Conservation (phyloP, 2,113 vertebrate genomes). For the Nerophis ophidion region DNA sequence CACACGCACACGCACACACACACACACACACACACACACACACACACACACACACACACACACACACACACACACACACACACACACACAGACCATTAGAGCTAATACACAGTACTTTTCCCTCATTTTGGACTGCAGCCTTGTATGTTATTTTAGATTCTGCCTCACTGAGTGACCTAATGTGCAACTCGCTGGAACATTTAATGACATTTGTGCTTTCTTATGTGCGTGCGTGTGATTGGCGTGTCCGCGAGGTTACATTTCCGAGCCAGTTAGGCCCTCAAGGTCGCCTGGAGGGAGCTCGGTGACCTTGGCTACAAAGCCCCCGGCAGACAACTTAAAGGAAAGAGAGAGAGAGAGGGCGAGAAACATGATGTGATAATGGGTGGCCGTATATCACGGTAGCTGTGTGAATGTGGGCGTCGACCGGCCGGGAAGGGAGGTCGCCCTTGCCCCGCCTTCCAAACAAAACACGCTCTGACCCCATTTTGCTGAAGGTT, state of each 20-base stretch:
- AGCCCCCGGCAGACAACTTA: conserved; percentile 62
- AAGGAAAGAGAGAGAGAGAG: conserved; percentile 51
- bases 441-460: no score
- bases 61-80: neutral
- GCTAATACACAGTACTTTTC: conserved; percentile 5
- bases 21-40: no score
- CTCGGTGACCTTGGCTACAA: conserved; percentile 42
- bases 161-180: conserved; percentile 28
- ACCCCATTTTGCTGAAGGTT: neutral
- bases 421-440: conserved; percentile 7
- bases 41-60: neutral
- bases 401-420: conserved; percentile 20
- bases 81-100: neutral
- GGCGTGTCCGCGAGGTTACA: conserved; percentile 76
- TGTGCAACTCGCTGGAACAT: conserved; percentile 30
- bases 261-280: conserved; percentile 84
- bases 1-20: no score
- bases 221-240: conserved; percentile 55
- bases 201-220: conserved; percentile 29
- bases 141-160: conserved; percentile 35
- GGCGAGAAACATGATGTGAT: conserved; percentile 53
- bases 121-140: conserved; percentile 16
- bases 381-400: conserved; percentile 53
- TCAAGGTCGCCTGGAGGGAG: conserved; percentile 79
- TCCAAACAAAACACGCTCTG: conserved; percentile 11